Conservation (phyloP, 2,888 invertebrate species). For the Cacoxenus indagator region DNA sequence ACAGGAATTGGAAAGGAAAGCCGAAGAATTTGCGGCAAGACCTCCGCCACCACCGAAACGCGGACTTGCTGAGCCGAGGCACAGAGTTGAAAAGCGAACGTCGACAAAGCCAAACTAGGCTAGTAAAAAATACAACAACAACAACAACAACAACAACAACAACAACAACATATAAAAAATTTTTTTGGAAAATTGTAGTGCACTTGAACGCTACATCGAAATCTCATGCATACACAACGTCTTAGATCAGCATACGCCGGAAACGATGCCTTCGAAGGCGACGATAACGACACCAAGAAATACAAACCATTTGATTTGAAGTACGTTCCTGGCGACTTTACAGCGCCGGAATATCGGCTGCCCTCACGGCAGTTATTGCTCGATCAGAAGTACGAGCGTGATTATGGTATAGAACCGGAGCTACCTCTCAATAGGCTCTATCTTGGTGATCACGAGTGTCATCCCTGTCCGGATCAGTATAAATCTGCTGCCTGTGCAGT, state of each 20-base stretch:
- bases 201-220: too few relatives aligned
- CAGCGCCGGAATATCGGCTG: constrained; percentile 69
- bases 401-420: constrained; percentile 51
- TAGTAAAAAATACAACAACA: neutral
- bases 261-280: neutral
- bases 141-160: neutral
- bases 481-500: constrained; percentile 18
- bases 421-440: constrained; percentile 64
- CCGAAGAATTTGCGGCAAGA: too few relatives aligned
- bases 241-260: neutral
- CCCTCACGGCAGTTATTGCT: constrained; percentile 65
- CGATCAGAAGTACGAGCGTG: constrained; percentile 52
- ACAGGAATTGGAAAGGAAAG: neutral
- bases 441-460: constrained; percentile 52
- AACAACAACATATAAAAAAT: neutral
- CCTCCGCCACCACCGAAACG: too few relatives aligned
- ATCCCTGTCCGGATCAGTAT: constrained; percentile 18
- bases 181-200: too few relatives aligned
- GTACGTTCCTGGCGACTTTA: constrained; percentile 73
- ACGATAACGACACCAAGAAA: neutral
- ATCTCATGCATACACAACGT: neutral
- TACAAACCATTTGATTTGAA: constrained; percentile 53
- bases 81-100: too few relatives aligned
- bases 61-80: too few relatives aligned
- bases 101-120: too few relatives aligned